Conservation (phyloP, 2,113 vertebrate species). For the Thomomys bottae region DNA sequence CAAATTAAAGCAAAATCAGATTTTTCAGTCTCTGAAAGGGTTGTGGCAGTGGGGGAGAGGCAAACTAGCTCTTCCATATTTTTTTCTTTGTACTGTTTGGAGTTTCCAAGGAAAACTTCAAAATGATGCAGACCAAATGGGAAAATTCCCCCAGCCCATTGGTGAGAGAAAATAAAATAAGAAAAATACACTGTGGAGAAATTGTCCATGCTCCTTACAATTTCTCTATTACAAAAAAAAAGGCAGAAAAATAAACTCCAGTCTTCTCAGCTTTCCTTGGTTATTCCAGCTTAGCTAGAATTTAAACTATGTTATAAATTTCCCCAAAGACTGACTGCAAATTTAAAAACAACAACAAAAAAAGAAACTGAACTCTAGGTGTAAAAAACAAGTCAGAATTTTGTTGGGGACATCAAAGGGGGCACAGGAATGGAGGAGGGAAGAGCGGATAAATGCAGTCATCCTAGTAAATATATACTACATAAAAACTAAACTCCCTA, state of each 20-base stretch:
- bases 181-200: neutral
- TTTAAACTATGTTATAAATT: neutral
- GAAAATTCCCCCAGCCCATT: neutral
- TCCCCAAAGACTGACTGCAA: conserved; percentile 7
- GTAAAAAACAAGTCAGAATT: neutral
- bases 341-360: neutral
- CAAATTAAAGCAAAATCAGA: conserved; percentile 81
- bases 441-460: no score
- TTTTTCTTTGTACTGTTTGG: conserved; percentile 5
- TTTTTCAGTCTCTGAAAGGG: conserved; percentile 62
- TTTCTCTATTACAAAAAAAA: neutral
- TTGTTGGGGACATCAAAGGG: no score
- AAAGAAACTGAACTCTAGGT: neutral
- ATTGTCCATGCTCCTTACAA: no score
- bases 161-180: neutral
- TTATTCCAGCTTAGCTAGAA: neutral
- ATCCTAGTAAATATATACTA: no score
- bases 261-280: neutral
- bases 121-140: neutral
- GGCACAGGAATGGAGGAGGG: no score
- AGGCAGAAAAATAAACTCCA: neutral
- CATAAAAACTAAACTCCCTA: no score
- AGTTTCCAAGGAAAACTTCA: conserved; percentile 37
- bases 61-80: neutral
- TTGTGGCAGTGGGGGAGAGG: conserved; percentile 18